A percentile compares a stretch with the other conserved stretches of the same genome.
These are phyloP conservation scores for Metridium senile DNA, from an alignment of 92 coral and sea anemone genomes.

Conservation along the genomic window DNA sequence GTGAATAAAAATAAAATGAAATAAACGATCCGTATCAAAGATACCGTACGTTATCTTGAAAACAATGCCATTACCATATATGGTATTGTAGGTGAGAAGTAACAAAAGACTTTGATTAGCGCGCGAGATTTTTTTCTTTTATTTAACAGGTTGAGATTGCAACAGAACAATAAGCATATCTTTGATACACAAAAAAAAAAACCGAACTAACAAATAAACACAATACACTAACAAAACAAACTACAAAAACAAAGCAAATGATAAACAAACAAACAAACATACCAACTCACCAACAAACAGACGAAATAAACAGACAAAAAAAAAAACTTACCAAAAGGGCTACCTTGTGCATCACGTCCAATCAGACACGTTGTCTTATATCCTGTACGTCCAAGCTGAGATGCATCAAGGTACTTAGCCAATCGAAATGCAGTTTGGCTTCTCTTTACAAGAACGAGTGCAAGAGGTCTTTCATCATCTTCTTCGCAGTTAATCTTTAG, in stretches of 20 bases:
- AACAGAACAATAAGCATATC: no score
- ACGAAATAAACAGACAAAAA: not conserved
- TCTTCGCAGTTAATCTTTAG: conserved; percentile 49
- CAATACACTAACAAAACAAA: not conserved
- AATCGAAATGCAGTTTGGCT: conserved; percentile 66
- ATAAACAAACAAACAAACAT: not conserved
- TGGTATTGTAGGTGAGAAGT: no score
- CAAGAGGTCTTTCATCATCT: conserved; percentile 51
- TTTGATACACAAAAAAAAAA: no score
- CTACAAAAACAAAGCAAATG: not conserved
- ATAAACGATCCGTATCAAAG: no score
- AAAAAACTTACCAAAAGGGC: conserved; percentile 33
- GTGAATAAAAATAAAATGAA: no score
- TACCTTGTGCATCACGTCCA: conserved; percentile 37
- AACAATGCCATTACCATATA: no score
- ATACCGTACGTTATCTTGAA: no score
- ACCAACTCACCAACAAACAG: not conserved
- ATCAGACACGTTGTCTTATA: conserved; percentile 64
- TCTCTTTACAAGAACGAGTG: conserved; percentile 81
- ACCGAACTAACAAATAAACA: not conserved
- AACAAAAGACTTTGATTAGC: no score
- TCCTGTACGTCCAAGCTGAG: conserved; percentile 42
- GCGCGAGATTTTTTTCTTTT: no score
- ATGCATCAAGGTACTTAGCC: conserved; percentile 63
- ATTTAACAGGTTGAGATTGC: no score